Base-by-base conservation (phyloP, 2,888 invertebrate species). In the Phoenoteleia sp. region DNA sequence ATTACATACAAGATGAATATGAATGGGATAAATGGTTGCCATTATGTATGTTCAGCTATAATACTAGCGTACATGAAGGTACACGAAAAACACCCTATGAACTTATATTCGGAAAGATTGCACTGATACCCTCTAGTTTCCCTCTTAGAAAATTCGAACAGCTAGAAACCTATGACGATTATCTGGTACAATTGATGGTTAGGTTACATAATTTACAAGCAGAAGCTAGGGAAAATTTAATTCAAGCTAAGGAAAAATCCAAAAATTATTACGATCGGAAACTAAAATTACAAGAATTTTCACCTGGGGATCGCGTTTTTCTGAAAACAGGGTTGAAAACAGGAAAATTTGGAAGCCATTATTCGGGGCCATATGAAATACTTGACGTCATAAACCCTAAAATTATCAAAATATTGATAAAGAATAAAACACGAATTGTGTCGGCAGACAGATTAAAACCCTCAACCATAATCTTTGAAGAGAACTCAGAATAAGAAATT, bases 91-190 rank as follows among this genome's bases (percentile, higher is more conserved):
- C n/a, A n/a, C n/a, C n/a, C n/a, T n/a, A n/a, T n/a, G 27, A 27
- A 27, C 27, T 27, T 6, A 27, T 6, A 27, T 27, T 27, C 6
- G 27, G 27, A 27, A 27, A 27, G 6, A 27, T 27, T 27, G 27
- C 27, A 27, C 3, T 6, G 27, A 5, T 27, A 27, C 27, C 27
- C 27, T 27, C 27, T 5, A 5, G 27, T 27, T 27, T 27, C 6
- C 27, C 27, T 27, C 27, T 27, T 27, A 27, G 27, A 6, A 27
- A 27, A 27, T 27, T 27, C 6, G 27, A 27, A 27, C 27, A 15
- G 2, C 11, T 17, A 17, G 11, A 25, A 19, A 66, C 64, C 1
- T 66, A 66, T 33, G 64, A 66, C 7, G 47, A 66, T 29, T 67
- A 67, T 23, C 19, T 56, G 11, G 5, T 36, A 0, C 11, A 17